Evolutionary conservation across 1,140 invertebrate genomes (phyloP).

Genomic region (Bilobella aurantiaca): DNA sequence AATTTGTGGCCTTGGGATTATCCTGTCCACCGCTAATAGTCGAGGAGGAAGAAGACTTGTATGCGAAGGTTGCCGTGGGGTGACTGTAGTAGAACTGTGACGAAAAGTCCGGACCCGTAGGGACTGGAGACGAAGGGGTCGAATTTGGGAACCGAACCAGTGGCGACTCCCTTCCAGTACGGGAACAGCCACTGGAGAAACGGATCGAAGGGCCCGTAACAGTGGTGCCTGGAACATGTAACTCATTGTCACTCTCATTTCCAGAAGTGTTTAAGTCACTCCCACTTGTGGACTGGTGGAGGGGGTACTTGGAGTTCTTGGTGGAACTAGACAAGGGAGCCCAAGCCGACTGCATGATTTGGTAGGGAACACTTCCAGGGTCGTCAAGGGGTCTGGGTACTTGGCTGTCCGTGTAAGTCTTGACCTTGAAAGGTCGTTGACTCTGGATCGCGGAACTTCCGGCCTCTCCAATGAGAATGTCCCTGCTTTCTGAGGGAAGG

Average conservation of each 20-base stretch:
- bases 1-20: too few relatives aligned
- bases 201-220: conserved; percentile 31
- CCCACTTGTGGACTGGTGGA: neutral
- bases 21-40: too few relatives aligned
- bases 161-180: neutral
- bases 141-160: too few relatives aligned
- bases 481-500: conserved; percentile 48
- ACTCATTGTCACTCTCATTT: conserved; percentile 28
- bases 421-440: conserved; percentile 25
- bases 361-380: conserved; percentile 8
- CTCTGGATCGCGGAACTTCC: neutral
- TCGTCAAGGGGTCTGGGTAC: neutral
- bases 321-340: neutral
- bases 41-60: too few relatives aligned
- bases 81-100: too few relatives aligned
- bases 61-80: too few relatives aligned
- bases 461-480: conserved; percentile 32
- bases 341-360: conserved; percentile 18
- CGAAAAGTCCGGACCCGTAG: too few relatives aligned
- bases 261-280: conserved; percentile 21
- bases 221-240: conserved; percentile 18
- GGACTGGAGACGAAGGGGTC: too few relatives aligned
- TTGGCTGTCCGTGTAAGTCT: neutral
- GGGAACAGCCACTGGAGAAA: conserved; percentile 9
- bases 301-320: neutral